Evolutionary conservation across 2,888 invertebrate genomes (phyloP), one percentile per base, ranked within the genome.

Genomic region (Acleris literana): DNA sequence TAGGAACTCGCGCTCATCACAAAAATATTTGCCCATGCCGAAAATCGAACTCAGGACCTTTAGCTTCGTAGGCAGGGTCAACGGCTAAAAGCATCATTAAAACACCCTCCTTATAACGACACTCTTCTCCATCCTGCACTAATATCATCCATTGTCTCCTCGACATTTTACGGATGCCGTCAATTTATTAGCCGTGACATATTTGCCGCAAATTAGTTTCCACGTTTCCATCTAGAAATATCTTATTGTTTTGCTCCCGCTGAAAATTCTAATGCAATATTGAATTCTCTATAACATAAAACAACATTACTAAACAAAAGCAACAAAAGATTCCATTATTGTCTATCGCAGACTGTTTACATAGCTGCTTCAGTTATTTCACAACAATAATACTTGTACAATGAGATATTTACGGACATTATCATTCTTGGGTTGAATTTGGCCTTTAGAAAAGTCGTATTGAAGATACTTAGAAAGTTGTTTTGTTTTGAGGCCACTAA

Each of bases 311-410:
- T 22, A 62, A 59, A 72, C 70, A 73, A 71, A 63, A 57, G 52
- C 9, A 4, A 69, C 65, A 72, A 72, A 64, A 61, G 51, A 62
- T 0, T 66, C 65, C 68, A 70, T 69, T 55, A 69, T 70, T 51
- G 60, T 52, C 64, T 25, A 22, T 65, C 46, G 59, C 63, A 46
- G 56, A 57, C 52, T 72, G 69, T 71, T 73, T 73, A 49, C 68
- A 63, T 58, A 62, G 43, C 39, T 20, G 57, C 56, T 66, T 64
- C 70, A 62, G 66, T 53, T 63, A 64, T 61, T 63, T 49, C 39
- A 46, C 46, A 46, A 49, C 54, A 67, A 59, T 69, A 46, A 39
- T 39, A 13, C 13, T 13, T 2, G 9, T 7, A 17, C 20, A 62
- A 55, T 22, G 59, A 54, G 46, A 46, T 18, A 48, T 9, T 62